Evolutionary conservation across 2,797 vertebrate genomes (phyloP), one percentile per base, ranked within the genome.

Genomic region (Gallinago solitaria): DNA sequence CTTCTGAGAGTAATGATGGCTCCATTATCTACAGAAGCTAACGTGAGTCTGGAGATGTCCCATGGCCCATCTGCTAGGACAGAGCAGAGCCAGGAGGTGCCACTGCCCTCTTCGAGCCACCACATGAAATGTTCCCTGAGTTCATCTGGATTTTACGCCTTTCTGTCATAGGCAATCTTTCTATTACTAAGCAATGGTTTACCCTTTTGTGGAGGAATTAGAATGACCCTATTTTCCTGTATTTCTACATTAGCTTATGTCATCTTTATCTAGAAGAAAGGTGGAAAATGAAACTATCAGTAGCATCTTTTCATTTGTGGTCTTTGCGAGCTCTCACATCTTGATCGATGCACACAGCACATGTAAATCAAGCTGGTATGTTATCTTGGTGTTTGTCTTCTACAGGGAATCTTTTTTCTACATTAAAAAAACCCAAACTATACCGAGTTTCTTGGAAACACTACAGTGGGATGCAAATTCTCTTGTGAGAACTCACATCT

Each of bases 381-480:
- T 95, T 71, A 96, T 93, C 95, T 90, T 51, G 32, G 63, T 87
- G 27, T 10, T 76, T 92, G 95, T 95, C 87, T 76, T 96, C 93
- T 92, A 59, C 50, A 90, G 57, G 76, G 83, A 88, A 73, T 90
- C 64, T 87, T 92, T 95, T 94, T 92, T 91, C 90, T 94, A 48
- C 13, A 71, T 59, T 53, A 65, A 75, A 90, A 94, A 75, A 83
- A 70, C 13, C 28, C 68, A 71, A 73, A 63, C 57, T 67, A 3
- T 61, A 83, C 76, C 94, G 51, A 89, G 89, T 90, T 97, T 96
- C 95, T 95, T 90, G 56, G 70, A 94, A 95, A 90, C n/a, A 30
- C 37, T 78, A n/a, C 39, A 60, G 12, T 19, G 45, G 78, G 53
- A 69, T 70, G 80, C 24, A 68, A 82, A 43, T 73, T 88, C 39